Conservation (phyloP, 2,888 invertebrate species). For the Xiphydria camelus region DNA sequence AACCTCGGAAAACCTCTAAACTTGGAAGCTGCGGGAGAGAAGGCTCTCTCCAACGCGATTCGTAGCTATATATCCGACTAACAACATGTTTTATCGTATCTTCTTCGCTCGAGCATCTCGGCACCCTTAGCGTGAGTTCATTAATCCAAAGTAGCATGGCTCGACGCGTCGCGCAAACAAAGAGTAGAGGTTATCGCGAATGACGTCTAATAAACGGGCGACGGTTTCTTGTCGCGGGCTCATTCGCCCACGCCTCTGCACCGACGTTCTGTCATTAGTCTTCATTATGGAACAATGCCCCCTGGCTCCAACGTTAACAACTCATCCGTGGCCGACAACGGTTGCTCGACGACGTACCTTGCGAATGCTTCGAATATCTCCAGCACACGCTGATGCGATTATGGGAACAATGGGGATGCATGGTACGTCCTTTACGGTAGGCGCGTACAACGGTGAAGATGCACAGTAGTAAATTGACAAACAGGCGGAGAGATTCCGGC, state of each 20-base stretch:
- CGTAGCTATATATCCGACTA: no score
- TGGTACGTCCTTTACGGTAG: no score
- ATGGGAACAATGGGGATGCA: constrained; percentile 40
- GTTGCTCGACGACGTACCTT: constrained; percentile 11
- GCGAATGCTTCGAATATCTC: constrained; percentile 22
- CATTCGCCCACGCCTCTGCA: constrained; percentile 24
- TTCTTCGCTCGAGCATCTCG: no score
- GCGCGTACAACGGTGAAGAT: no score
- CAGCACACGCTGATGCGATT: constrained; percentile 31
- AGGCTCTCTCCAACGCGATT: no score
- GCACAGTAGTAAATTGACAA: no score
- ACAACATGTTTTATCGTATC: no score
- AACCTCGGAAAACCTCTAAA: no score
- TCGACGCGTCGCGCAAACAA: constrained; percentile 40
- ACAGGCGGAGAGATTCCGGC: no score
- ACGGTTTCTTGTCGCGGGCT: constrained; percentile 37
- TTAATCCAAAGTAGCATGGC: constrained; percentile 40
- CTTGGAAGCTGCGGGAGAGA: no score
- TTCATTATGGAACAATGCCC: constrained; percentile 49
- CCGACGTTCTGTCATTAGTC: constrained; percentile 47
- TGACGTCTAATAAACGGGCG: constrained; percentile 50
- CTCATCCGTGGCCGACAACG: constrained; percentile 38
- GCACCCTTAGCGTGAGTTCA: constrained; percentile 30
- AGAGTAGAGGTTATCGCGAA: constrained; percentile 43
- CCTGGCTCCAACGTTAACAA: constrained; percentile 39